Evolutionary conservation across 2,113 vertebrate genomes (phyloP), one percentile per base, ranked within the genome.

Genomic region (Carettochelys insculpta): DNA sequence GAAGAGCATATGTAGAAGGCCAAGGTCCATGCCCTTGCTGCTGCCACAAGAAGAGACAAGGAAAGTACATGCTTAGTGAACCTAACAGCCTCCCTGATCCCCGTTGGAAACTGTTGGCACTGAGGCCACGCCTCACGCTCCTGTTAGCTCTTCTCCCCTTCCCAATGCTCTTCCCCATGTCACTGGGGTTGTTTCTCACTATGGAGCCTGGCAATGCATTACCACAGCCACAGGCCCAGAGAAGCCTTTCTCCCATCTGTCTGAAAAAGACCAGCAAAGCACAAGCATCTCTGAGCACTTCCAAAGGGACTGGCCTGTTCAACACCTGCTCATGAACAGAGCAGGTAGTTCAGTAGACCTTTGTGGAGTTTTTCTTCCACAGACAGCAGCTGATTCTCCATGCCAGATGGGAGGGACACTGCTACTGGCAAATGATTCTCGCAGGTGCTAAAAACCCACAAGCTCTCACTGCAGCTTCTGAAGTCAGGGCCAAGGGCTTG

Each of bases 21-120:
- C 11, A 29, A 58, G n/a, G 34, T 9, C 17, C 34, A 68, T 11
- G 19, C 9, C 9, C 61, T n/a, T 8, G n/a, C 25, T 0, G 0
- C 1, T 1, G 3, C 19, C 6, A 7, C 5, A 47, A 31, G 3
- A 52, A 51, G 61, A 8, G 71, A 38, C 80, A 31, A n/a, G 27
- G 41, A 56, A 25, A 45, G 75, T 43, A 71, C 65, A 1, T 1
- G 5, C 53, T 50, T 52, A 1, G 0, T 2, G 4, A 1, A 0
- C 45, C 51, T 20, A 85, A 50, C 6, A 8, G 34, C 61, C 8
- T 1, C 5, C 53, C 81, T 31, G 6, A 1, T 1, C 34, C 10
- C 13, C 19, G 29, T 4, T 25, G 45, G 50, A 52, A 25, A 45
- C 34, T 1, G 0, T 0, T 24, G 3, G 77, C 19, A 34, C 4